A percentile compares a stretch with the other conserved stretches of the same genome.
These are phyloP conservation scores for Addax nasomaculatus DNA, from an alignment of 2,113 vertebrate genomes.

Conservation along the genomic window DNA sequence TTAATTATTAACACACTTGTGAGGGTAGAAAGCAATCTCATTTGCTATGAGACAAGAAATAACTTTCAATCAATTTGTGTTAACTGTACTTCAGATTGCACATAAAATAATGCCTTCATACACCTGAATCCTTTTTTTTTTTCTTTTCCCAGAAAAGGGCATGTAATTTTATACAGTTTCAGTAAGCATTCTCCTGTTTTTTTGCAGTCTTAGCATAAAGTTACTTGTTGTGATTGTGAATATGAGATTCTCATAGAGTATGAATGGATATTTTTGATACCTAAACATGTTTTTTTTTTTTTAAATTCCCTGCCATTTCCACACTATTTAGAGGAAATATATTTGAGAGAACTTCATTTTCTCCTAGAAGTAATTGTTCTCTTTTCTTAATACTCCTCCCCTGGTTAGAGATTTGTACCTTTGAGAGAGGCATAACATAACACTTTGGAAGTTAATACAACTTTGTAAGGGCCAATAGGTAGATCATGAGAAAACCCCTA, in stretches of 20 bases:
- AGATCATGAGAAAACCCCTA: not conserved
- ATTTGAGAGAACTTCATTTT: not conserved
- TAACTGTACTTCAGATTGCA: not conserved
- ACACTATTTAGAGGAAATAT: not conserved
- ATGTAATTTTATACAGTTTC: not conserved
- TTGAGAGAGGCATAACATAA: not conserved
- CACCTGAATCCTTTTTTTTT: not conserved
- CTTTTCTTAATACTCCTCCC: not conserved
- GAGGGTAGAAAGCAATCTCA: not conserved
- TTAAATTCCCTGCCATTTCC: not conserved
- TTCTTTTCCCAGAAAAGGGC: not conserved
- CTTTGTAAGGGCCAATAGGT: not conserved
- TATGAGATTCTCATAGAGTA: not conserved
- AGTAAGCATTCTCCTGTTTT: not conserved
- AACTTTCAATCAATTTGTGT: not conserved
- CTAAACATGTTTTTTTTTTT: not conserved
- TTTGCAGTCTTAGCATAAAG: not conserved
- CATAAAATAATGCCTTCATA: not conserved
- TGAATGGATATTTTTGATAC: not conserved
- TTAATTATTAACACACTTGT: constrained; percentile 51
- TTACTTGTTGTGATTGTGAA: not conserved
- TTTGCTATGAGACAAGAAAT: not conserved
- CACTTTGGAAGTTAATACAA: not conserved
- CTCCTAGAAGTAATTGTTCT: not conserved
- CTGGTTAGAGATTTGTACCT: not conserved